phyloP scores from a whole-genome alignment of 2,888 invertebrate genomes.

The Leucophenga montana region DNA sequence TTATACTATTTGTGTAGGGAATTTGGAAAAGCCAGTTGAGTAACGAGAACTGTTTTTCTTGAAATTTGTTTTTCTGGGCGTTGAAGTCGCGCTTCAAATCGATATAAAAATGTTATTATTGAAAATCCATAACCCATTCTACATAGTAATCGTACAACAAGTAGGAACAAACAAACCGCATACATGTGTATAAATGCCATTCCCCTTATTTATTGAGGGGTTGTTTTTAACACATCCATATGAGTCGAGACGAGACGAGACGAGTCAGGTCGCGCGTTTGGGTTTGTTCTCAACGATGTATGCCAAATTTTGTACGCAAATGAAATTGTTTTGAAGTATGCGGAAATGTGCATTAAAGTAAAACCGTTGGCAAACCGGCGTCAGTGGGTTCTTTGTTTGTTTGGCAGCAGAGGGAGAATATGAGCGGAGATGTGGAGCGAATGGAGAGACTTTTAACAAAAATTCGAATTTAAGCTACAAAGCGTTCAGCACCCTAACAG shows the following conservation, averaged over 20 bases:
- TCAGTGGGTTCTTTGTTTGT: no score
- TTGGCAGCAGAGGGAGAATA: no score
- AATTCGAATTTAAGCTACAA: not conserved
- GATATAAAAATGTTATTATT: slow-evolving; percentile 24
- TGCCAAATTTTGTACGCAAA: slow-evolving; percentile 25
- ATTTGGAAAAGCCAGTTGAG: no score
- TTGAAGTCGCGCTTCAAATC: slow-evolving; percentile 23
- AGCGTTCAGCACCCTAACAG: not conserved
- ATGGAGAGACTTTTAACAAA: no score
- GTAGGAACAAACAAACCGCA: slow-evolving; percentile 16
- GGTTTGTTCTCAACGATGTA: not conserved
- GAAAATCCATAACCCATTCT: slow-evolving; percentile 31
- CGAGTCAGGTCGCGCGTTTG: no score
- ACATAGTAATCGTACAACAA: not conserved
- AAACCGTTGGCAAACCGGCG: slow-evolving; percentile 5
- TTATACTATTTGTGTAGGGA: no score
- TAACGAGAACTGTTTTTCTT: not conserved
- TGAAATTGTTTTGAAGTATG: slow-evolving; percentile 27
- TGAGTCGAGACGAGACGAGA: no score
- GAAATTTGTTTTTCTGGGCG: not conserved
- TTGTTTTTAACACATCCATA: not conserved
- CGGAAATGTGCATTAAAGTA: slow-evolving; percentile 24
- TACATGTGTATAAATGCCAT: not conserved
- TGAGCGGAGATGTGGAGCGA: no score
- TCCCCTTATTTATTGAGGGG: slow-evolving; percentile 10